A percentile compares a stretch with the other conserved stretches of the same genome.
Evolutionary conservation across 2,113 vertebrate genomes (phyloP).

Genomic region (Boleophthalmus pectinirostris): DNA sequence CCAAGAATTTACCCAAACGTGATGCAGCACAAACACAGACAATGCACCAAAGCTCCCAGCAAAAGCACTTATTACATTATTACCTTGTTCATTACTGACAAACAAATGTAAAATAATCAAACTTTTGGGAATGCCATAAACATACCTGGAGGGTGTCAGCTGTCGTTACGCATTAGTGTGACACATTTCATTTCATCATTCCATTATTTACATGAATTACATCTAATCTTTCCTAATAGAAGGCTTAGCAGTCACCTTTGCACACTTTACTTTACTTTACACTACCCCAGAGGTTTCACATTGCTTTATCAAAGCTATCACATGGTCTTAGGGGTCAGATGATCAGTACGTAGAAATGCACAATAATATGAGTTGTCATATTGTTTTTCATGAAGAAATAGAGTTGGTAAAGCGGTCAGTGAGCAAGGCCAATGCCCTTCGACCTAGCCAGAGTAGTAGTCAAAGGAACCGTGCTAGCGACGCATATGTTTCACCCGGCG

Average conservation of each 20-base stretch:
- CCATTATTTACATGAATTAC: not conserved
- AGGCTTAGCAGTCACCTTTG: not conserved
- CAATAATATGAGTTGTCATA: conserved; percentile 10
- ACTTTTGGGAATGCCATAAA: too few species aligned
- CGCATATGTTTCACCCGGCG: conserved; percentile 16
- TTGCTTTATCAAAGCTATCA: conserved; percentile 27
- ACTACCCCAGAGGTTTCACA: conserved; percentile 2
- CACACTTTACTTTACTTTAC: not conserved
- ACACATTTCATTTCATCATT: not conserved
- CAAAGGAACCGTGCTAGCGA: conserved; percentile 17
- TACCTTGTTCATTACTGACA: not conserved
- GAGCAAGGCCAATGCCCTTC: not conserved
- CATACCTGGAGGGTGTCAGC: too few species aligned
- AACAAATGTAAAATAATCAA: not conserved
- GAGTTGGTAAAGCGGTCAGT: not conserved
- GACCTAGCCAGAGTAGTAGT: conserved; percentile 11
- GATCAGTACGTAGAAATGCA: conserved; percentile 2
- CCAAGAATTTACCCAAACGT: not conserved
- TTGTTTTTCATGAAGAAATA: not conserved
- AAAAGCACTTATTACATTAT: not conserved
- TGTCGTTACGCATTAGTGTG: not conserved
- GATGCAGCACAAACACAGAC: not conserved
- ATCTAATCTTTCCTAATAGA: not conserved
- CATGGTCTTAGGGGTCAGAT: conserved; percentile 31
- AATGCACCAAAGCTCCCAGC: not conserved